A percentile compares a stretch with the other conserved stretches of the same genome.
Conservation (phyloP, 2,888 invertebrate genomes). For the Amblyteles armatorius region DNA sequence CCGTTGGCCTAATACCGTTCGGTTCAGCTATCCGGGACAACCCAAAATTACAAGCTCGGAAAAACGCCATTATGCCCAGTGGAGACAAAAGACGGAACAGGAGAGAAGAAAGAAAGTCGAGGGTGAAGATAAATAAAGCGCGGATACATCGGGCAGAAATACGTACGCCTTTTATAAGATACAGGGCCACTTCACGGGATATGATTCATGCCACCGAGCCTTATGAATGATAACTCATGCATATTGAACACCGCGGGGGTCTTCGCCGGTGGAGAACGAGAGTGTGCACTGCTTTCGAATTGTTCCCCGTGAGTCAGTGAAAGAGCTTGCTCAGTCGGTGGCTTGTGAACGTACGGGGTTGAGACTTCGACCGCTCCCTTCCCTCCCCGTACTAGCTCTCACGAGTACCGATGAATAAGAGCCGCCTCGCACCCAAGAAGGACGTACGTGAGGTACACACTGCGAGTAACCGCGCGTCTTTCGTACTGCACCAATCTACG, state of each 20-base stretch:
- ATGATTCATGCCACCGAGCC: conserved; percentile 76
- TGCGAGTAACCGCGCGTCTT: conserved; percentile 43
- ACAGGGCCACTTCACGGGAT: conserved; percentile 53
- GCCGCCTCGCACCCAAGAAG: conserved; percentile 55
- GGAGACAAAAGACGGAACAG: background rate
- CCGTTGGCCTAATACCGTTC: no score
- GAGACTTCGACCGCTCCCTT: conserved; percentile 22
- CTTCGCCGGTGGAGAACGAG: conserved; percentile 42
- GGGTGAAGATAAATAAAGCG: conserved; percentile 39
- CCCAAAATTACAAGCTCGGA: conserved; percentile 2
- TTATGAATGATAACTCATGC: conserved; percentile 79
- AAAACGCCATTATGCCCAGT: background rate
- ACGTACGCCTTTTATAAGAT: conserved; percentile 35
- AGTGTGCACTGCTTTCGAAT: conserved; percentile 55
- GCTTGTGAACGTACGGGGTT: conserved; percentile 11
- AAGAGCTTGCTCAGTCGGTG: conserved; percentile 37
- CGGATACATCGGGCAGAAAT: conserved; percentile 11
- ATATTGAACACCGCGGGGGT: conserved; percentile 76
- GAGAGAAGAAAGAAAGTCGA: background rate
- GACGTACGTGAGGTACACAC: conserved; percentile 47
- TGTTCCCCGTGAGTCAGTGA: conserved; percentile 62
- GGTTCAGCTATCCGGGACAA: background rate
- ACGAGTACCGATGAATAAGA: conserved; percentile 65
- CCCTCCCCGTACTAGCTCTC: conserved; percentile 14
- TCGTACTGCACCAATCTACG: conserved; percentile 35